A percentile compares a stretch with the other conserved stretches of the same genome.
Conservation (phyloP, 2,113 vertebrate species). For the Phyllostomus discolor region DNA sequence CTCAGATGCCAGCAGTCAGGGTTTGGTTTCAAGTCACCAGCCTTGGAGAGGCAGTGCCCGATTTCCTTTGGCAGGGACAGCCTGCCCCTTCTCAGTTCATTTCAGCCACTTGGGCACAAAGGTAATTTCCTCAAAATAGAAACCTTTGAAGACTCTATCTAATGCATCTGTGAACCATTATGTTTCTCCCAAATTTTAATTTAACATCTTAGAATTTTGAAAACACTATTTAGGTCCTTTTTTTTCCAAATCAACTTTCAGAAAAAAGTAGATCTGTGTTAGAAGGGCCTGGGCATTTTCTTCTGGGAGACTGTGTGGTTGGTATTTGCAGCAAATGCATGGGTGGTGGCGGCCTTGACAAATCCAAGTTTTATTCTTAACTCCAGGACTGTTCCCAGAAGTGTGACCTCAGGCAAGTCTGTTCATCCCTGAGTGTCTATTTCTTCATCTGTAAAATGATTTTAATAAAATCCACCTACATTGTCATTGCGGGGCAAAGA, state of each 20-base stretch:
- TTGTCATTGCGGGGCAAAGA: neutral
- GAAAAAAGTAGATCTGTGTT: neutral
- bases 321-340: neutral
- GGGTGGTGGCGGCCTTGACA: neutral
- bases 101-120: neutral
- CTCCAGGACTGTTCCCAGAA: neutral
- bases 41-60: neutral
- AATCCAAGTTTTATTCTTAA: slow-evolving; percentile 21
- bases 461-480: neutral
- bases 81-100: neutral
- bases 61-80: slow-evolving; percentile 34
- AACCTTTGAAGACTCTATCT: neutral
- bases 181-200: neutral
- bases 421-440: neutral
- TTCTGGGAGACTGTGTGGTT: neutral
- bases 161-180: neutral
- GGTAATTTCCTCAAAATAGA: slow-evolving; percentile 55
- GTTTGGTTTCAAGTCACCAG: slow-evolving; percentile 48
- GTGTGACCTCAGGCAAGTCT: neutral
- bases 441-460: slow-evolving; percentile 6
- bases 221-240: neutral
- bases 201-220: neutral
- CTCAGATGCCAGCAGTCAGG: neutral
- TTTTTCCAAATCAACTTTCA: neutral
- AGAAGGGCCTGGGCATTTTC: neutral